These are phyloP conservation scores for Eubucco bourcierii DNA, from an alignment of 2,113 vertebrate genomes.

Conservation along the genomic window DNA sequence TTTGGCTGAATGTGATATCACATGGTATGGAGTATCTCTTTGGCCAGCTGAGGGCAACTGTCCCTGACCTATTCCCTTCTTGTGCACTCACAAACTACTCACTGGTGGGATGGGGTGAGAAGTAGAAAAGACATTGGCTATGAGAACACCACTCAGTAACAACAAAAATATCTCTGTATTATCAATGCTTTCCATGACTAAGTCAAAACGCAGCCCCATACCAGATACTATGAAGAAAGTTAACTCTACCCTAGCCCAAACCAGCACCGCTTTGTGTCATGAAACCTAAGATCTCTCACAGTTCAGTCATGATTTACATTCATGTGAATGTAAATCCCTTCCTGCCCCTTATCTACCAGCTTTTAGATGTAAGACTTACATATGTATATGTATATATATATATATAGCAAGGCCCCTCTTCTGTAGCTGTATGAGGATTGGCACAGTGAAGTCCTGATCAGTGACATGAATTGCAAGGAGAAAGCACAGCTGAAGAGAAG, in stretches of 20 bases:
- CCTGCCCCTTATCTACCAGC: not conserved
- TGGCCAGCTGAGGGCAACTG: not conserved
- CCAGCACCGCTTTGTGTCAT: too few species aligned
- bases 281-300: not conserved
- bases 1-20: not conserved
- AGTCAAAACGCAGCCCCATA: not conserved
- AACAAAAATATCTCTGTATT: not conserved
- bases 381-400: too few species aligned
- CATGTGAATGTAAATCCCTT: not conserved
- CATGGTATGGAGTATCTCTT: too few species aligned
- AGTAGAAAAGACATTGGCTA: not conserved
- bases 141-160: not conserved
- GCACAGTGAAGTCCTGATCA: not conserved
- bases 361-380: not conserved
- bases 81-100: not conserved
- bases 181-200: not conserved
- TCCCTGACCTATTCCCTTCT: not conserved
- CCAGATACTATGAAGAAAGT: too few species aligned
- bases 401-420: not conserved
- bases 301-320: not conserved
- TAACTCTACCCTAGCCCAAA: too few species aligned
- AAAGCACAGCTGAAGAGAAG: not conserved
- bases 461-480: not conserved
- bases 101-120: not conserved
- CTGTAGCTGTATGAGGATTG: not conserved